A percentile compares a stretch with the other conserved stretches of the same genome.
phyloP scores from a whole-genome alignment of 1,140 invertebrate species.

The Drosophila seguyi region DNA sequence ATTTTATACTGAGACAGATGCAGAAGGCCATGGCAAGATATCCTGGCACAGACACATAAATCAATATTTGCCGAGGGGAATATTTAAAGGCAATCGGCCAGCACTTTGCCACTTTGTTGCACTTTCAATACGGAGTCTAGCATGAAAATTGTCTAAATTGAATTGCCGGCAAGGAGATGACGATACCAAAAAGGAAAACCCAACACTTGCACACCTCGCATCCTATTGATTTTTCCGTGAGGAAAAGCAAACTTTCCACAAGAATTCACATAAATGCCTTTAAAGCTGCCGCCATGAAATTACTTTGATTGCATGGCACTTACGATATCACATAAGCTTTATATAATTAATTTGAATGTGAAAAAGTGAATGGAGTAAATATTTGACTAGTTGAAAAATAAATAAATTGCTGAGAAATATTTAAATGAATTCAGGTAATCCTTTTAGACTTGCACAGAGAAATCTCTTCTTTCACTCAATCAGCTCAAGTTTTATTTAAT shows the following conservation, averaged over 20 bases:
- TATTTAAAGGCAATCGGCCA: conserved; percentile 54
- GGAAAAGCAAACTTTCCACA: conserved; percentile 7
- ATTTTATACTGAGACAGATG: conserved; percentile 16
- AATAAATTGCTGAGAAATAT: not conserved
- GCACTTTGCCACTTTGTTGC: conserved; percentile 50
- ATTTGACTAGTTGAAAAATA: conserved; percentile 2
- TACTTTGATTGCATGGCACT: not conserved
- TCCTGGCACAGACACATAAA: conserved; percentile 41
- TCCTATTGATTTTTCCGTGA: conserved; percentile 27
- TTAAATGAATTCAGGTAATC: too few species aligned
- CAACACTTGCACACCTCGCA: not conserved
- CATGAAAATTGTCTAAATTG: conserved; percentile 62
- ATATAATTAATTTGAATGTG: not conserved
- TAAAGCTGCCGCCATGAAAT: conserved; percentile 7
- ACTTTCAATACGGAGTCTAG: conserved; percentile 32
- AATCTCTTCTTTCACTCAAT: not conserved
- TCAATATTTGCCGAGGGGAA: conserved; percentile 65
- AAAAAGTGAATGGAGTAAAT: not conserved
- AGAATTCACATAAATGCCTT: conserved; percentile 23
- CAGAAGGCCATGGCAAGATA: not conserved
- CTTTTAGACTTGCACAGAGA: too few species aligned
- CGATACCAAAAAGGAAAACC: conserved; percentile 24
- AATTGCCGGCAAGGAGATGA: conserved; percentile 36
- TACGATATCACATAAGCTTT: not conserved
- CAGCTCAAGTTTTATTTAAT: not conserved